Evolutionary conservation across 2,113 vertebrate species (phyloP).

Genomic region (Trematomus loennbergii): DNA sequence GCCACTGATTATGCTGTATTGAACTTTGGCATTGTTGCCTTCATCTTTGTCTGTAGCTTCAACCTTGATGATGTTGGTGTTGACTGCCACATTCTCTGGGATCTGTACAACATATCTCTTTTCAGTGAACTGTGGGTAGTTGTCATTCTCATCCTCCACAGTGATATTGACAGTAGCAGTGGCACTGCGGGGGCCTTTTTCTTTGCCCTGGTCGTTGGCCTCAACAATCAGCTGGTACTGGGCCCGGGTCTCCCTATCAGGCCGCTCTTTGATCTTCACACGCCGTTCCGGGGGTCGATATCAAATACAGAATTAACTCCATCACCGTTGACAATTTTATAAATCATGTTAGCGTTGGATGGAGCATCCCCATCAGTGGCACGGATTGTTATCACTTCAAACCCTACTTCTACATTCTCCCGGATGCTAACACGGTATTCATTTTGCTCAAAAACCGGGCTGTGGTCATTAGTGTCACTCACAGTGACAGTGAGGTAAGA

Average conservation of each 20-base stretch:
- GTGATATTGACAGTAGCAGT: slow-evolving; percentile 91
- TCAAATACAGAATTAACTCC: slow-evolving; percentile 88
- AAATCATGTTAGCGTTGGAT: slow-evolving; percentile 96
- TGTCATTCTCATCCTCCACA: slow-evolving; percentile 97
- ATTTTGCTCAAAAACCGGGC: slow-evolving; percentile 91
- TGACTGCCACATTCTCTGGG: slow-evolving; percentile 89
- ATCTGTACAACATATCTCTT: slow-evolving; percentile 93
- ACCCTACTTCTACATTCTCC: slow-evolving; percentile 95
- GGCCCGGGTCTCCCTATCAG: slow-evolving; percentile 90
- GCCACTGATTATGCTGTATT: slow-evolving; percentile 96
- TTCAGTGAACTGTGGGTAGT: slow-evolving; percentile 95
- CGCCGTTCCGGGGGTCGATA: slow-evolving; percentile 90
- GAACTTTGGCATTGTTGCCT: slow-evolving; percentile 93
- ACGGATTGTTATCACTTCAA: slow-evolving; percentile 94
- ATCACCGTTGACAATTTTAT: slow-evolving; percentile 87
- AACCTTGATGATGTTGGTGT: slow-evolving; percentile 91
- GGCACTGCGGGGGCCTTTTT: slow-evolving; percentile 90
- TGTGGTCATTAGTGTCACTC: slow-evolving; percentile 95
- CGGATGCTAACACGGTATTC: slow-evolving; percentile 91
- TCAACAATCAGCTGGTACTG: slow-evolving; percentile 93
- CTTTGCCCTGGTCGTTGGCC: slow-evolving; percentile 95
- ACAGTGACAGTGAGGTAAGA: slow-evolving; percentile 93
- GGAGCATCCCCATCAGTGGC: slow-evolving; percentile 94
- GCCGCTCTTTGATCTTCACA: slow-evolving; percentile 88
- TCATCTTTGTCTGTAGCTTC: slow-evolving; percentile 92